Conservation (phyloP, 1,140 invertebrate genomes). For the Drosophila guanche region DNA sequence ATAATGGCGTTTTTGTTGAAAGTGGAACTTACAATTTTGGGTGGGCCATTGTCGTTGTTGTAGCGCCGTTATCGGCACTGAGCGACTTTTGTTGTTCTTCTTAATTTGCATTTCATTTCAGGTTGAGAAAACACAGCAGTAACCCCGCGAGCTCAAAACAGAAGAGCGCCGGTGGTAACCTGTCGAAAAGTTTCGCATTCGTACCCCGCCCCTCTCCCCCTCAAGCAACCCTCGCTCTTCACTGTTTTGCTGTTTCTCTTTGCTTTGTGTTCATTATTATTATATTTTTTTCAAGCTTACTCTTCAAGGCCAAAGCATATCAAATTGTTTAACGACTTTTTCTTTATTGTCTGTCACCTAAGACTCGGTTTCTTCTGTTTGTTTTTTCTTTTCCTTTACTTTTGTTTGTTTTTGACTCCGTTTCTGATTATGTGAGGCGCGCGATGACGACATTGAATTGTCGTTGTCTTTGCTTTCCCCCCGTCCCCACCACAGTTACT, state of each 20-base stretch:
- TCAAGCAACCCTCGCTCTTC: neutral
- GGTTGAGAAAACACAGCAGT: slow-evolving; percentile 44
- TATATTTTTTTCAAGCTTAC: slow-evolving; percentile 33
- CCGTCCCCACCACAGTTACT: too few species aligned
- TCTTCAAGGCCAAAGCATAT: slow-evolving; percentile 72
- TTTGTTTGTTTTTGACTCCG: slow-evolving; percentile 4
- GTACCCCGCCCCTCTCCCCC: slow-evolving; percentile 37
- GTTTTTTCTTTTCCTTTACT: slow-evolving; percentile 18
- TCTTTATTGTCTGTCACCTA: slow-evolving; percentile 71
- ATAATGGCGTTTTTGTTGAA: slow-evolving; percentile 48
- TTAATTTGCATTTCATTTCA: slow-evolving; percentile 66
- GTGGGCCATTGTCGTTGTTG: slow-evolving; percentile 36
- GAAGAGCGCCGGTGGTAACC: slow-evolving; percentile 7
- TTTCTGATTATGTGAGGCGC: slow-evolving; percentile 41
- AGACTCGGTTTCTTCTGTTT: slow-evolving; percentile 40
- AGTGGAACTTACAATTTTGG: slow-evolving; percentile 43
- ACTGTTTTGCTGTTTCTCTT: slow-evolving; percentile 22
- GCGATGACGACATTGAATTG: slow-evolving; percentile 63
- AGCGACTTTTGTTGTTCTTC: slow-evolving; percentile 24
- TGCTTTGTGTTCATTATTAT: slow-evolving; percentile 8
- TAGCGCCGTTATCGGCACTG: slow-evolving; percentile 39
- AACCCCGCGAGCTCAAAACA: neutral
- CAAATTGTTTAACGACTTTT: slow-evolving; percentile 77
- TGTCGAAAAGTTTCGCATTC: slow-evolving; percentile 33
- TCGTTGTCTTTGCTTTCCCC: slow-evolving; percentile 24